A percentile compares a stretch with the other conserved stretches of the same genome.
These are phyloP conservation scores for Hesperia comma DNA, from an alignment of 2,888 invertebrate genomes.

Conservation along the genomic window DNA sequence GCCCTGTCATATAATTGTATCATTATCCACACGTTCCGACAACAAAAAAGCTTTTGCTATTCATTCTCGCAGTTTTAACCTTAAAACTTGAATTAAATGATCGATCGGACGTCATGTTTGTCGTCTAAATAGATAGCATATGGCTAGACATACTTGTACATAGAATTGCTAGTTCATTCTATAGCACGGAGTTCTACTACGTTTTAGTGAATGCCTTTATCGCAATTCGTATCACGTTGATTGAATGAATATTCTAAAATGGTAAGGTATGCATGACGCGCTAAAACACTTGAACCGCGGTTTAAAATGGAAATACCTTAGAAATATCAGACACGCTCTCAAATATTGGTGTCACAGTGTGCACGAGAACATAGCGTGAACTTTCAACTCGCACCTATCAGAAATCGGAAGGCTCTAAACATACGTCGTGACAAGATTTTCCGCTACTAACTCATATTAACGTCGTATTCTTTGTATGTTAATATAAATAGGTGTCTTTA, in stretches of 20 bases:
- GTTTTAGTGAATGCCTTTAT: background rate
- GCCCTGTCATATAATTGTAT: conserved; percentile 66
- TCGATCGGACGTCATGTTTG: conserved; percentile 21
- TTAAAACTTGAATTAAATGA: conserved; percentile 32
- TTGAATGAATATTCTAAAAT: conserved; percentile 23
- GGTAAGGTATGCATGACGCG: conserved; percentile 1
- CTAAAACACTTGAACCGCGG: conserved; percentile 9
- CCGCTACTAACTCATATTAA: background rate
- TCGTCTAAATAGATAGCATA: conserved; percentile 18
- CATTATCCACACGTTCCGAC: conserved; percentile 31
- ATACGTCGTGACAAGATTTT: conserved; percentile 8
- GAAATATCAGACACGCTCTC: conserved; percentile 1
- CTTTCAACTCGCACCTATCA: conserved; percentile 24
- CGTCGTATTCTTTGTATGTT: background rate
- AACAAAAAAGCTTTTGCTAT: conserved; percentile 30
- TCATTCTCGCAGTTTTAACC: conserved; percentile 31
- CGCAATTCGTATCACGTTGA: conserved; percentile 20
- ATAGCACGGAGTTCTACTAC: background rate
- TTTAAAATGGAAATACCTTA: conserved; percentile 1
- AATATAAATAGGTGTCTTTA: background rate
- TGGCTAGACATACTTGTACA: background rate
- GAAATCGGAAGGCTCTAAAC: conserved; percentile 12
- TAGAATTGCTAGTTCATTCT: background rate
- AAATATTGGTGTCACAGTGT: conserved; percentile 28
- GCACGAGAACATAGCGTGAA: conserved; percentile 29